Percentiles rank a stretch among this genome's conserved stretches.
phyloP scores from a whole-genome alignment of 2,797 vertebrate species.

The Alouatta caraya region DNA sequence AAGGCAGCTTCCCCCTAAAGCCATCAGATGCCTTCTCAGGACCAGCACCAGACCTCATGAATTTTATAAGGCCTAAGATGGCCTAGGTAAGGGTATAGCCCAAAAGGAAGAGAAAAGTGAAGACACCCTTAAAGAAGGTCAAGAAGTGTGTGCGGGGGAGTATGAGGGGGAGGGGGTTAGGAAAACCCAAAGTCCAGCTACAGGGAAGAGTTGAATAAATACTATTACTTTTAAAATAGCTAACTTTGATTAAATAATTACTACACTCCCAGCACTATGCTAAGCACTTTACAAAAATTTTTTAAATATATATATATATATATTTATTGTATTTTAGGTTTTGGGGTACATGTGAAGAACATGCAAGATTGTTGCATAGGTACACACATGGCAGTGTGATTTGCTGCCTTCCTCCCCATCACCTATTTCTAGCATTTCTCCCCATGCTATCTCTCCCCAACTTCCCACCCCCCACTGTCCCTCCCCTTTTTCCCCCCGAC shows the following conservation, averaged over 20 bases:
- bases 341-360: too few species aligned
- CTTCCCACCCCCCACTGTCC: too few species aligned
- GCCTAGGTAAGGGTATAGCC: neutral
- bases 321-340: too few species aligned
- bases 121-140: neutral
- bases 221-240: neutral
- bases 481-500: too few species aligned
- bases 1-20: neutral
- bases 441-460: too few species aligned
- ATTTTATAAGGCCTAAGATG: neutral
- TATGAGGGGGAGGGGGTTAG: neutral
- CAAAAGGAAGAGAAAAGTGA: neutral
- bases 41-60: fast-evolving
- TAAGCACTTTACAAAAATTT: conserved; percentile 9
- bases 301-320: too few species aligned
- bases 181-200: neutral
- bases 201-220: neutral
- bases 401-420: too few species aligned
- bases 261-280: neutral
- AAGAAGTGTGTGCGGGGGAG: neutral
- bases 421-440: too few species aligned
- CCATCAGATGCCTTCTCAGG: neutral
- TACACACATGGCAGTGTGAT: too few species aligned
- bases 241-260: neutral
- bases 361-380: too few species aligned